Percentiles rank a stretch among this genome's conserved stretches.
phyloP scores from a whole-genome alignment of 2,888 invertebrate genomes.

The Siphlonurus alternatus region DNA sequence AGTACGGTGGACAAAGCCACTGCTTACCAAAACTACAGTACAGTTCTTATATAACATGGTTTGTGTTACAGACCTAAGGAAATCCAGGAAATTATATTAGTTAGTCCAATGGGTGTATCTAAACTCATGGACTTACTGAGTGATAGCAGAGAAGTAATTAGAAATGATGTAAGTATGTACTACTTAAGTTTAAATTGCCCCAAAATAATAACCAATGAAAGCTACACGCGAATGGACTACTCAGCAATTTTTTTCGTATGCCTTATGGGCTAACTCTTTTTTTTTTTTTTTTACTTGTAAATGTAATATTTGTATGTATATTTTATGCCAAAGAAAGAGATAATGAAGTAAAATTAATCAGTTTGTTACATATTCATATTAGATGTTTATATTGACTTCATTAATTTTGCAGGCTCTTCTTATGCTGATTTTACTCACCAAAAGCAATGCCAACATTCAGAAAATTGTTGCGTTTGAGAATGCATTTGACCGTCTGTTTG shows the following conservation, averaged over 20 bases:
- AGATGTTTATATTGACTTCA: too few relatives aligned
- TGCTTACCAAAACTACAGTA: not conserved
- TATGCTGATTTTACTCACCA: constrained; percentile 78
- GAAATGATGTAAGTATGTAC: constrained; percentile 59
- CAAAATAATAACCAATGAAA: too few relatives aligned
- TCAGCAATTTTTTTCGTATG: too few relatives aligned
- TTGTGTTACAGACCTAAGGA: constrained; percentile 48
- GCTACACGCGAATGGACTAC: too few relatives aligned
- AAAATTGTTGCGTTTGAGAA: constrained; percentile 99
- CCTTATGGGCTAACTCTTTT: too few relatives aligned
- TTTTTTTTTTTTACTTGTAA: too few relatives aligned
- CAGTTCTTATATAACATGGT: not conserved
- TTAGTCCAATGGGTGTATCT: constrained; percentile 93
- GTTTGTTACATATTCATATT: too few relatives aligned
- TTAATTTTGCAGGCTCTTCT: constrained; percentile 58
- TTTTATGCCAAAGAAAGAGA: too few relatives aligned
- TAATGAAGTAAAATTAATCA: too few relatives aligned
- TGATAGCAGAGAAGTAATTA: constrained; percentile 85
- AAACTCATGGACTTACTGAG: constrained; percentile 91
- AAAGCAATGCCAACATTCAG: constrained; percentile 92
- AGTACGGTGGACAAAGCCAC: not conserved
- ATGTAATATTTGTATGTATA: constrained; percentile 7
- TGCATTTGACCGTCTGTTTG: constrained; percentile 88
- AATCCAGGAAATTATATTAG: constrained; percentile 70
- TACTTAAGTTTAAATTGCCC: not conserved